Percentiles rank a stretch among this genome's conserved stretches.
Conservation (phyloP, 2,888 invertebrate genomes). For the Lutraria lutraria region DNA sequence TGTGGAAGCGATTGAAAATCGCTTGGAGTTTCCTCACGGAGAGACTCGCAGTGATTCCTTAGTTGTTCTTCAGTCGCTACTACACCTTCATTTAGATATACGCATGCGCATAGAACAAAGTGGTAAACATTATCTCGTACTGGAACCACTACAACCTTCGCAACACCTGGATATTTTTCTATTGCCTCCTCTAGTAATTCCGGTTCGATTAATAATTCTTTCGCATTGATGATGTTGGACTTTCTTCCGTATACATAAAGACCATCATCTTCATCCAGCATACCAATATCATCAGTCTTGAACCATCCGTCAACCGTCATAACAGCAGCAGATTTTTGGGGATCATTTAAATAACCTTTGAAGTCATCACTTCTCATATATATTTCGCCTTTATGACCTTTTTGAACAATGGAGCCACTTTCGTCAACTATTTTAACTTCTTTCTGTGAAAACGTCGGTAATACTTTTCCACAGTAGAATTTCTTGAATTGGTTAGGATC, state of each 20-base stretch:
- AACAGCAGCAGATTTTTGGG: neutral
- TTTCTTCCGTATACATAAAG: constrained; percentile 44
- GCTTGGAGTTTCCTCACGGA: neutral
- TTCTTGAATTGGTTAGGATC: neutral
- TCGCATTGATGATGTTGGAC: constrained; percentile 47
- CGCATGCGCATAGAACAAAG: constrained; percentile 53
- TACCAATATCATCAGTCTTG: constrained; percentile 52
- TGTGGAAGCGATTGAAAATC: neutral
- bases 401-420: too few relatives aligned
- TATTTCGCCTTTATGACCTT: too few relatives aligned
- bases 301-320: constrained; percentile 50
- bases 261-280: constrained; percentile 25
- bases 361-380: neutral
- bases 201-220: constrained; percentile 44
- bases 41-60: neutral
- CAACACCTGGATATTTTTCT: constrained; percentile 28
- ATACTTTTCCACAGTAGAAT: neutral
- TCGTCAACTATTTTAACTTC: too few relatives aligned
- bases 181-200: constrained; percentile 44
- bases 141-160: constrained; percentile 40
- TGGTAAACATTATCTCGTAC: constrained; percentile 31
- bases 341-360: neutral
- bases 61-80: neutral
- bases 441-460: neutral
- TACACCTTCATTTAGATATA: neutral